phyloP scores from a whole-genome alignment of 1,140 invertebrate species.

The Bombus turneri region DNA sequence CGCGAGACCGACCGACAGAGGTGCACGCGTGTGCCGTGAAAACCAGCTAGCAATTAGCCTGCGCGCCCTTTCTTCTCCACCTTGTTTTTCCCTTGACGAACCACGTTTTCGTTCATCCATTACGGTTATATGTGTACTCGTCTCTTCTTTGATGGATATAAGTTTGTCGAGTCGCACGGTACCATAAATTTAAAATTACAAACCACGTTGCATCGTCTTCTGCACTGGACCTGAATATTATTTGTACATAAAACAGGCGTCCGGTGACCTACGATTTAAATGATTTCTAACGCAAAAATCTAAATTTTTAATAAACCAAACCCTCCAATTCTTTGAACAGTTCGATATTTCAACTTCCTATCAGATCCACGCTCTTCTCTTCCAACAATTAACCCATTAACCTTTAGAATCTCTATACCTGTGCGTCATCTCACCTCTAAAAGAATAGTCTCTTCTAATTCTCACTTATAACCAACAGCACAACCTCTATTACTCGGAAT shows the following conservation, averaged over 20 bases:
- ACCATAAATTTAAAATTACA: neutral
- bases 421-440: neutral
- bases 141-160: neutral
- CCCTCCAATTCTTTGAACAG: neutral
- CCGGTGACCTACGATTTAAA: neutral
- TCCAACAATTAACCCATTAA: neutral
- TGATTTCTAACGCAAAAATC: neutral
- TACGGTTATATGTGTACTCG: neutral
- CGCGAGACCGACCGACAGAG: constrained; percentile 27
- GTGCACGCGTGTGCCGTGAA: constrained; percentile 39
- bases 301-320: neutral
- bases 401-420: neutral
- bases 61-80: constrained; percentile 3
- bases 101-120: too few species aligned
- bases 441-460: neutral
- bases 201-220: neutral
- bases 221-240: neutral
- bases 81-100: neutral
- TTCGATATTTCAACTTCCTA: neutral
- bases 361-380: neutral
- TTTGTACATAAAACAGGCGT: neutral
- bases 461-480: neutral
- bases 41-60: constrained; percentile 34
- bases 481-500: neutral
- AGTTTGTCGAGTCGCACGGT: neutral